Conservation (phyloP, 2,797 vertebrate genomes). For the Chelidonichthys spinosus region DNA sequence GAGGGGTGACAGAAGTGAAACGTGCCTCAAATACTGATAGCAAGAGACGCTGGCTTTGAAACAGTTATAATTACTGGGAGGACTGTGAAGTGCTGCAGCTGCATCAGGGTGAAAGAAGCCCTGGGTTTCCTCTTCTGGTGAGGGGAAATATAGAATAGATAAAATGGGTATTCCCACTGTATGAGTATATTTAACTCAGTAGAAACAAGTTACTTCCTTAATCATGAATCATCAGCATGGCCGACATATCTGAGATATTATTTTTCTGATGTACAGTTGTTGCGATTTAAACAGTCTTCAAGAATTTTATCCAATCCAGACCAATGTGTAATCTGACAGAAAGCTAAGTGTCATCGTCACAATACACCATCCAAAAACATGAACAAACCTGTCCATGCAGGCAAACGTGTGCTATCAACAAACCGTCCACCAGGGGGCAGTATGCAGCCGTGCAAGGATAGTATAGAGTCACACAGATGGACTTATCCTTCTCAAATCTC, state of each 20-base stretch:
- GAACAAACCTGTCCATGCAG: neutral
- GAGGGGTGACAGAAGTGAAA: conserved; percentile 17
- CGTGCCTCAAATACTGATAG: conserved; percentile 44
- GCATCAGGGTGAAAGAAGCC: conserved; percentile 29
- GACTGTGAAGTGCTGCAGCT: conserved; percentile 51
- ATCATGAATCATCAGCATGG: neutral
- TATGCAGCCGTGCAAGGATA: conserved; percentile 28
- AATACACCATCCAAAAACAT: neutral
- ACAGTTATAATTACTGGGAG: conserved; percentile 49
- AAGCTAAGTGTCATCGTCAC: neutral
- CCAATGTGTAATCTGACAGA: neutral
- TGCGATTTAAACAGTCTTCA: neutral
- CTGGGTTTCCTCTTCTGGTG: conserved; percentile 19
- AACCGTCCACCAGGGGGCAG: conserved; percentile 69
- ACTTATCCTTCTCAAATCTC: conserved; percentile 1
- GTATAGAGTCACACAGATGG: neutral
- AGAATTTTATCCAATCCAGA: neutral
- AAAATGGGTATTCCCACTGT: conserved; percentile 16
- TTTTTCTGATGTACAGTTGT: neutral
- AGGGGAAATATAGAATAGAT: conserved; percentile 25
- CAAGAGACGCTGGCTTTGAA: conserved; percentile 30
- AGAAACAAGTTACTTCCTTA: neutral
- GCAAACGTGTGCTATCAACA: neutral
- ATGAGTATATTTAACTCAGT: neutral
- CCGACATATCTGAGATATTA: neutral